A percentile compares a stretch with the other conserved stretches of the same genome.
Conservation (phyloP, 2,888 invertebrate genomes). For the Epinotia ramella region DNA sequence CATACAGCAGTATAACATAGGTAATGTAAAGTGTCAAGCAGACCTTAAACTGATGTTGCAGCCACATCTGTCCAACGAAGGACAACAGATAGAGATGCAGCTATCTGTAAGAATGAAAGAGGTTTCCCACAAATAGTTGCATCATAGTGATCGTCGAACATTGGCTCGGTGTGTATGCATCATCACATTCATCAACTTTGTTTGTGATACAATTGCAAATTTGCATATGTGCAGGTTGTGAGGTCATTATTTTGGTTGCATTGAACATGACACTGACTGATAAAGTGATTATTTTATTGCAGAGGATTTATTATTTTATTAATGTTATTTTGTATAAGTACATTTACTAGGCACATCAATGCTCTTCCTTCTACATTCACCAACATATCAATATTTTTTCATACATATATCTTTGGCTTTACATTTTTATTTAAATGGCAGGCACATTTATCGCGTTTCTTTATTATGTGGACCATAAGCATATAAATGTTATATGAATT, state of each 20-base stretch:
- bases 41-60: background rate
- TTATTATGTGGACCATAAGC: constrained; percentile 6
- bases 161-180: background rate
- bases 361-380: constrained; percentile 23
- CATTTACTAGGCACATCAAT: constrained; percentile 42
- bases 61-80: background rate
- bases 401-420: constrained; percentile 39
- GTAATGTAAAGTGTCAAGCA: background rate
- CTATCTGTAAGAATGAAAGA: background rate
- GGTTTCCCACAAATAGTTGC: background rate
- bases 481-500: constrained; percentile 14
- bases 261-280: constrained; percentile 3
- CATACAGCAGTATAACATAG: background rate
- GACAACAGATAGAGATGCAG: background rate
- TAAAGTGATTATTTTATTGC: background rate
- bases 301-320: background rate
- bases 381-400: constrained; percentile 29
- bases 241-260: background rate
- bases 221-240: constrained; percentile 1
- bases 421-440: constrained; percentile 32
- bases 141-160: background rate
- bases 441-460: constrained; percentile 35
- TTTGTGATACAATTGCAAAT: background rate
- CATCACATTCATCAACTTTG: background rate
- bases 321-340: background rate